These are phyloP conservation scores for Liolophura sinensis DNA, from an alignment of 1,140 invertebrate species.

Conservation along the genomic window DNA sequence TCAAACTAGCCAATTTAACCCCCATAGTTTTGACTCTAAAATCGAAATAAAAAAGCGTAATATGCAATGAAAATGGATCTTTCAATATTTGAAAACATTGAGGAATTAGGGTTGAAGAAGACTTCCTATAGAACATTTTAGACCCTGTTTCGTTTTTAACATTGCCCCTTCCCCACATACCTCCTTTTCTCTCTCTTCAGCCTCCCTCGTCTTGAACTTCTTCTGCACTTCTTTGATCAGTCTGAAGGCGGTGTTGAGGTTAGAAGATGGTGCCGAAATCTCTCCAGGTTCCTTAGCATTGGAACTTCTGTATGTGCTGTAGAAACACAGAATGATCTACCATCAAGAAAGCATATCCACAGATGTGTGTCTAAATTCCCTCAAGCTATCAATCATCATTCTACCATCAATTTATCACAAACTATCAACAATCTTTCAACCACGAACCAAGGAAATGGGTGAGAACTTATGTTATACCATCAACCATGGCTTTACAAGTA, in stretches of 20 bases:
- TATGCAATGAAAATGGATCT: background rate
- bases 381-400: no score
- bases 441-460: no score
- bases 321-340: conserved; percentile 13
- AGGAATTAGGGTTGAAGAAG: background rate
- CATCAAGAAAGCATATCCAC: no score
- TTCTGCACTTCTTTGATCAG: conserved; percentile 99
- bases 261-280: conserved; percentile 90
- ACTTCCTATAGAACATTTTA: background rate
- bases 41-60: background rate
- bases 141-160: no score
- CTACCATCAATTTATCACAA: no score
- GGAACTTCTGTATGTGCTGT: conserved; percentile 94
- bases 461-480: no score
- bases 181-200: conserved; percentile 98
- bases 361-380: no score
- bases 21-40: background rate
- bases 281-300: conserved; percentile 98
- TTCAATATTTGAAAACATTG: background rate
- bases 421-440: no score
- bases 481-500: no score
- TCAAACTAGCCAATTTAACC: no score
- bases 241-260: conserved; percentile 94
- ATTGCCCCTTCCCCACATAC: conserved; percentile 38
- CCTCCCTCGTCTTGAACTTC: conserved; percentile 96